phyloP scores from a whole-genome alignment of 2,113 vertebrate genomes.

The Platichthys flesus region DNA sequence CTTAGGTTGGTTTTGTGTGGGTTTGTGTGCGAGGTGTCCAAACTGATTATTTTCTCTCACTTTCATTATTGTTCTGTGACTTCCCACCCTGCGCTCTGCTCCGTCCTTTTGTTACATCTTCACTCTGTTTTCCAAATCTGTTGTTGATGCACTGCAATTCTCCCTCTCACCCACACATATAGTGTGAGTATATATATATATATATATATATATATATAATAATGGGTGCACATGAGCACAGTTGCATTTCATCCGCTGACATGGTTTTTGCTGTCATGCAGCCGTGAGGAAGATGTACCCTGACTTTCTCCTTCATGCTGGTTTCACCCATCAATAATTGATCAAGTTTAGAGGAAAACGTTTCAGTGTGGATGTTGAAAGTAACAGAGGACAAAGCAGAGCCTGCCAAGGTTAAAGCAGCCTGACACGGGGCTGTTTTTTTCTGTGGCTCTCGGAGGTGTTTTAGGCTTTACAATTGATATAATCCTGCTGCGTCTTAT shows the following conservation, averaged over 20 bases:
- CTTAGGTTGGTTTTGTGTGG: too few relatives aligned
- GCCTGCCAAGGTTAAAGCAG: not conserved
- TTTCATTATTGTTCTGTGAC: not conserved
- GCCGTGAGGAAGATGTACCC: slow-evolving; percentile 35
- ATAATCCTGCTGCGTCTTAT: slow-evolving; percentile 27
- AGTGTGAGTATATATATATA: not conserved
- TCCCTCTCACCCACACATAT: not conserved
- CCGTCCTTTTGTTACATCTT: slow-evolving; percentile 20
- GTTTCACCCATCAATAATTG: slow-evolving; percentile 61
- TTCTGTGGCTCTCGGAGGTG: slow-evolving; percentile 32
- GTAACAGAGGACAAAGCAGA: slow-evolving; percentile 61
- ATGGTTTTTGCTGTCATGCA: slow-evolving; percentile 11
- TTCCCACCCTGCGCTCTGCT: slow-evolving; percentile 12
- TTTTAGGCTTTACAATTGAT: slow-evolving; percentile 18
- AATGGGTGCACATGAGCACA: not conserved
- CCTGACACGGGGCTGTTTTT: slow-evolving; percentile 21
- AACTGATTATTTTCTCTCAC: too few relatives aligned
- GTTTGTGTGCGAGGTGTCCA: too few relatives aligned
- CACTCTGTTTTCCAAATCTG: not conserved
- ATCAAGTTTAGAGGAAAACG: slow-evolving; percentile 62
- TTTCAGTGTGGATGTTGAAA: slow-evolving; percentile 40
- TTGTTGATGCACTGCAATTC: not conserved
- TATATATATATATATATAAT: too few relatives aligned
- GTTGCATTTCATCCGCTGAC: slow-evolving; percentile 14
- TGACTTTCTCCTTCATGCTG: slow-evolving; percentile 59